Base-by-base conservation (phyloP, 2,888 invertebrate genomes). In the Thymelicus acteon region DNA sequence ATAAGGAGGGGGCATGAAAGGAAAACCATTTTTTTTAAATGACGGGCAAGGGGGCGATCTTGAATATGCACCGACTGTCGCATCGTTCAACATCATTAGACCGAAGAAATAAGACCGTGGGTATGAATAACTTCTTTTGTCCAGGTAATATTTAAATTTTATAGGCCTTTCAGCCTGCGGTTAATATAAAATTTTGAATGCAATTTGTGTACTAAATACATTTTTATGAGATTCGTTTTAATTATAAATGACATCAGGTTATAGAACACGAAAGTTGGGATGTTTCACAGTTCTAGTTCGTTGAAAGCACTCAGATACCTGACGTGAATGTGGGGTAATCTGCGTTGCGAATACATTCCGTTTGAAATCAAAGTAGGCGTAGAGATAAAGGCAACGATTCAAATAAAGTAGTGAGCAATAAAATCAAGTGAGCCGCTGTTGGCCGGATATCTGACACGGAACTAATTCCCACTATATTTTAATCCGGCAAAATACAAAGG, bases 401-500 rank as follows among this genome's bases (percentile, higher is more conserved):
- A 84, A 85, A 87, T 84, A 86, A 87, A 87, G 85, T 85, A 82
- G 82, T 73, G 76, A 72, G 82, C 85, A 85, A 87, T 89, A 89
- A 89, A 91, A 90, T 88, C 84, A 84, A 85, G 86, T 82, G 85
- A 83, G 79, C 81, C 81, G 81, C 81, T 76, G 80, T 81, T 76
- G 81, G 79, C 84, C 82, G 87, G 88, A 89, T 91, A 90, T 90
- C 90, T 91, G 92, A 92, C 92, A 90, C 86, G 89, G 87, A 91
- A 93, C 92, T 92, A 93, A 92, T 92, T 91, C 85, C 89, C 86
- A 86, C 93, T 91, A 92, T 92, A 92, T 92, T 92, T 93, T 93
- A 93, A 93, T 92, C 90, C 91, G 83, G 86, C 82, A 82, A 91
- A 91, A 88, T 89, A 93, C 91, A 93, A 93, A 93, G 91, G 89